Conservation (phyloP, 2,113 vertebrate species). For the Podarcis cretensis region DNA sequence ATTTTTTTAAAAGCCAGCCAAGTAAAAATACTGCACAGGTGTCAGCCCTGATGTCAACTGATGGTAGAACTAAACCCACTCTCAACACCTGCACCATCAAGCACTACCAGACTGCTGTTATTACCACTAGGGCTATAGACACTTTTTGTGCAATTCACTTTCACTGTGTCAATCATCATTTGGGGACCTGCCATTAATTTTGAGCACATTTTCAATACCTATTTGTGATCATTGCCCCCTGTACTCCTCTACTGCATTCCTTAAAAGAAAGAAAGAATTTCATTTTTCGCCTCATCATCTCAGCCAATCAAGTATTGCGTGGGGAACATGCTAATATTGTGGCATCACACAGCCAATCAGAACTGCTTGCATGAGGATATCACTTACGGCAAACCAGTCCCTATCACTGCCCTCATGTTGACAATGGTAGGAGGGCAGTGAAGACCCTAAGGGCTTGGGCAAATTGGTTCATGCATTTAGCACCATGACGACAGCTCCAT, state of each 20-base stretch:
- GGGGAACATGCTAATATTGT: background rate
- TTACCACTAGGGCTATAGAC: background rate
- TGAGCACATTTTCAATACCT: background rate
- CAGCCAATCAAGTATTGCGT: background rate
- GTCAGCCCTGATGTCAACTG: background rate
- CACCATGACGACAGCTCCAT: background rate
- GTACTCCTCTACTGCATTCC: background rate
- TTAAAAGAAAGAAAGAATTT: too few relatives aligned
- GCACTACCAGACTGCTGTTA: background rate
- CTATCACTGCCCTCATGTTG: background rate
- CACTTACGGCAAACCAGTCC: background rate
- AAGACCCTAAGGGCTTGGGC: background rate
- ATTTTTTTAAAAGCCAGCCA: background rate
- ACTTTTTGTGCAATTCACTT: background rate
- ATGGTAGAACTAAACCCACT: background rate
- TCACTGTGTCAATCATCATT: background rate
- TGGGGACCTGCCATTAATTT: background rate
- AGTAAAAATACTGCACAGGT: background rate
- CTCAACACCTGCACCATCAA: background rate
- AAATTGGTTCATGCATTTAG: background rate
- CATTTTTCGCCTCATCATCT: background rate
- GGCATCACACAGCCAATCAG: background rate
- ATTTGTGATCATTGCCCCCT: background rate
- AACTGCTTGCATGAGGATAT: background rate
- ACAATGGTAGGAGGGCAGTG: too few relatives aligned